Base-by-base conservation (phyloP, 2,888 invertebrate species). In the Tethea ocularis region DNA sequence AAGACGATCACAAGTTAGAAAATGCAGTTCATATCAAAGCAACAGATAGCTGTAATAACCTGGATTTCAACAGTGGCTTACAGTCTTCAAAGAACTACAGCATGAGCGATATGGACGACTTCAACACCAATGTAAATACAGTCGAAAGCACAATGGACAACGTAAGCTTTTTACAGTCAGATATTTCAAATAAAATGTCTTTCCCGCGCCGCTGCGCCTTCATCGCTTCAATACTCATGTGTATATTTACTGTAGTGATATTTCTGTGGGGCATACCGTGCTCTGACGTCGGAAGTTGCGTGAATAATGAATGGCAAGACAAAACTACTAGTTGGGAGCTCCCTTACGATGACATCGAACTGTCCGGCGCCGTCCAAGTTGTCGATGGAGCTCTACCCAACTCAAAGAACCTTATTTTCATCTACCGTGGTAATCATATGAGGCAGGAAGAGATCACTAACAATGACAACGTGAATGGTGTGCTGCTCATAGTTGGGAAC, bases 191-290 rank as follows among this genome's bases (percentile, higher is more conserved):
- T 63, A 93, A 94, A 66, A 96, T 97, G 96, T 95, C 96, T 0
- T 92, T 94, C 22, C 82, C 95, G 41, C 94, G 97, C 15, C 95
- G 95, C 64, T 93, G 95, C 63, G 96, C 95, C 51, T 96, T 97
- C 69, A 88, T 96, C 20, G 89, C 94, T 11, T 97, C 97, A 0
- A 94, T 97, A 66, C 80, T 96, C 52, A 82, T 96, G 57, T 97
- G 96, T 78, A 86, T 96, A 63, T 88, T 95, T 61, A 96, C 96
- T 8, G 95, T 96, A 56, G 89, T 97, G 51, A 94, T 96, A 75
- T 97, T 96, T 79, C 87, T 96, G 7, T 97, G 96, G 95, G 94
- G 95, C 15, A 88, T 96, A 71, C 97, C 97, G 0, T 97, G 97
- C 75, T 94, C 95, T 4, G 95, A 96, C 75, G 94, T 94, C 7